These are phyloP conservation scores for Nothocercus julius DNA, from an alignment of 2,113 vertebrate species.

Conservation along the genomic window DNA sequence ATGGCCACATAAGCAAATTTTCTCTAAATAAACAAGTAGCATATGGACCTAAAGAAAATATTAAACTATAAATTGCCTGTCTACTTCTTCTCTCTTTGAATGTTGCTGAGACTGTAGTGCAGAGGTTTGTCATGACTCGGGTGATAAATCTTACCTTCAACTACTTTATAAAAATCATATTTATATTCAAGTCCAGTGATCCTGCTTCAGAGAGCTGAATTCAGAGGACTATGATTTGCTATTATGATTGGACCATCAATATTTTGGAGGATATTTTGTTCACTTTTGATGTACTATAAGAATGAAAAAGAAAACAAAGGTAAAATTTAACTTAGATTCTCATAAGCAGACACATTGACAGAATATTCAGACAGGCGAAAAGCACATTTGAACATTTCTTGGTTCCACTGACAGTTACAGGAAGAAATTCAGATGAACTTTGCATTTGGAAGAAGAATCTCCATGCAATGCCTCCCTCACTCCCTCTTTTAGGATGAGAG, in stretches of 20 bases:
- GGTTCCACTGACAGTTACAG: not conserved
- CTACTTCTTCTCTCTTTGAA: not conserved
- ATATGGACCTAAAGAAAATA: constrained; percentile 47
- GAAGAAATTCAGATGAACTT: not conserved
- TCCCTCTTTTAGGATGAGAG: not conserved
- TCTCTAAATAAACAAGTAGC: constrained; percentile 71
- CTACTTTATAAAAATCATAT: not conserved
- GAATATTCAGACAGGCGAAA: not conserved
- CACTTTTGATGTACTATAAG: not conserved
- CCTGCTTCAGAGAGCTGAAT: not conserved
- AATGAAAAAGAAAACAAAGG: not conserved
- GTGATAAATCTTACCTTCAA: not conserved
- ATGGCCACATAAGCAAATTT: constrained; percentile 70
- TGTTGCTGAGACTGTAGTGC: not conserved
- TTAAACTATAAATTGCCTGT: constrained; percentile 47
- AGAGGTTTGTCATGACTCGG: not conserved
- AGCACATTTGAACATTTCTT: not conserved
- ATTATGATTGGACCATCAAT: not conserved
- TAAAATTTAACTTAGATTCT: not conserved
- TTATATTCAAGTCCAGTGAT: not conserved
- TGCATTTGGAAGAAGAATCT: not conserved
- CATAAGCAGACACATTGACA: not conserved
- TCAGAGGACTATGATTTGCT: not conserved
- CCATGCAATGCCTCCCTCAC: not conserved
- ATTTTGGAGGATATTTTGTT: not conserved